Percentiles rank a stretch among this genome's conserved stretches.
Evolutionary conservation across 2,797 vertebrate genomes (phyloP).

Genomic region (Micromesistius poutassou): DNA sequence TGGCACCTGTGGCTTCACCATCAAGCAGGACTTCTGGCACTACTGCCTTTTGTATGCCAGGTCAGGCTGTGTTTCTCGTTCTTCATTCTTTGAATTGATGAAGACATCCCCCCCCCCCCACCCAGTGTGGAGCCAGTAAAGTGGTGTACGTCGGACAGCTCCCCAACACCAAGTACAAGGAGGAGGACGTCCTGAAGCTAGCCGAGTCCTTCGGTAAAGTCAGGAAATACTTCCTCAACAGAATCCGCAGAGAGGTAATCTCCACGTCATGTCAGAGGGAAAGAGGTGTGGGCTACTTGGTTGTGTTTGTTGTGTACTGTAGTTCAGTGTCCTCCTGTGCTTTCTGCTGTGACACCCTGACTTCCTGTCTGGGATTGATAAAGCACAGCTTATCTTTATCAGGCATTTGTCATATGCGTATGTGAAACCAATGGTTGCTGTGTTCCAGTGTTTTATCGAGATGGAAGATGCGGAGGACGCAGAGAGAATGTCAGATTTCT

Average conservation of each 20-base stretch:
- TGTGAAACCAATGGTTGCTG: not conserved
- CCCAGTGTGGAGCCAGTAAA: conserved; percentile 73
- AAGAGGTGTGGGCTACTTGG: not conserved
- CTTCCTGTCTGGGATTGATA: not conserved
- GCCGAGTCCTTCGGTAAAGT: conserved; percentile 85
- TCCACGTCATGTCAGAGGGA: not conserved
- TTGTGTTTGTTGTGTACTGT: not conserved
- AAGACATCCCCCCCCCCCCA: too few species aligned
- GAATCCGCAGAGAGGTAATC: conserved; percentile 59
- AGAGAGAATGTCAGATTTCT: conserved; percentile 65
- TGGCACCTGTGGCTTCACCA: not conserved
- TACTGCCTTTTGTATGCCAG: too few species aligned
- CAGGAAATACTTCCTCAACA: conserved; percentile 80
- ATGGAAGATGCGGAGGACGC: conserved; percentile 71
- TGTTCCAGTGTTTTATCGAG: conserved; percentile 74
- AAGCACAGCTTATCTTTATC: not conserved
- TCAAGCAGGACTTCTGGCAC: not conserved
- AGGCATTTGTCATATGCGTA: not conserved
- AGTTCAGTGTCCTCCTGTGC: not conserved
- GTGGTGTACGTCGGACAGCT: conserved; percentile 91
- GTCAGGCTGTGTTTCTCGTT: not conserved
- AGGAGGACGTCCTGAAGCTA: conserved; percentile 82
- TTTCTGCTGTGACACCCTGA: not conserved
- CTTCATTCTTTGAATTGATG: too few species aligned
- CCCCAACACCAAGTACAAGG: conserved; percentile 80